Conservation (phyloP, 2,797 vertebrate species). For the Lagorchestes hirsutus region DNA sequence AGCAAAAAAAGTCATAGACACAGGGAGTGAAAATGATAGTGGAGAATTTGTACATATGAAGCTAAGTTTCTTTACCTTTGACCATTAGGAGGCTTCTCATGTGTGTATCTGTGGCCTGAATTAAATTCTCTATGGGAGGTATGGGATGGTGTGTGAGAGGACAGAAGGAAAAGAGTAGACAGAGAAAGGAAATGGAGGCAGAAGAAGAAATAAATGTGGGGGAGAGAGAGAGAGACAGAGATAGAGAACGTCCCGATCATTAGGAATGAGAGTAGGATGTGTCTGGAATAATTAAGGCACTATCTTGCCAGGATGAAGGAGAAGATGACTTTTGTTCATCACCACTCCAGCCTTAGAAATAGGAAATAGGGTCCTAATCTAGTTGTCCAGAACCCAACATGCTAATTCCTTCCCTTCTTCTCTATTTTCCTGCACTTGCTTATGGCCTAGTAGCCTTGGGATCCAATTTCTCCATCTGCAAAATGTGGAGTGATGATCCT, state of each 20-base stretch:
- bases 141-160: background rate
- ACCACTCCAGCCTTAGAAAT: background rate
- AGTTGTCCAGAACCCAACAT: background rate
- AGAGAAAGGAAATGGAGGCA: background rate
- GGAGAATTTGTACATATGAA: background rate
- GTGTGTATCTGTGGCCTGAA: background rate
- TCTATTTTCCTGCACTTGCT: background rate
- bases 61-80: background rate
- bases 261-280: background rate
- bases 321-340: background rate
- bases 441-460: background rate
- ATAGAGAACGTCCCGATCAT: background rate
- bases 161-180: background rate
- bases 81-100: background rate
- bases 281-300: background rate
- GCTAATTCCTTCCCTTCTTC: background rate
- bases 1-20: background rate
- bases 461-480: background rate
- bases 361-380: background rate
- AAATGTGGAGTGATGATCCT: background rate
- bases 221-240: background rate
- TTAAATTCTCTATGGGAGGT: background rate
- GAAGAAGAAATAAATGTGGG: too few species aligned
- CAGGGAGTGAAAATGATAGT: background rate
- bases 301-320: background rate